Evolutionary conservation across 2,888 invertebrate genomes (phyloP), one percentile per base, ranked within the genome.

Genomic region (Nowickia ferox): DNA sequence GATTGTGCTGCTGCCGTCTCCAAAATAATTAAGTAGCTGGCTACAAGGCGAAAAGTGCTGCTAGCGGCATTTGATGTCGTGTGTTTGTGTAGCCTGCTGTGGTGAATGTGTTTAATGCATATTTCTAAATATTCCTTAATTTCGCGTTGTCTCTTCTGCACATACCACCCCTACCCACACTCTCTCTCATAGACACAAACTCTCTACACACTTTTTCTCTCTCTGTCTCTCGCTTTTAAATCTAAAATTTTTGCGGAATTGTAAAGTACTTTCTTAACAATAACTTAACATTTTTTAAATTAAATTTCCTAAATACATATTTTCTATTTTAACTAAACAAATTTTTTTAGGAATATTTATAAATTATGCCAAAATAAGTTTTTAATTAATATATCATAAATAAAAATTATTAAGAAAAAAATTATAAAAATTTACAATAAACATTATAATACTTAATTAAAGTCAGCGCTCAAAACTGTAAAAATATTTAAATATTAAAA

Each of bases 401-500:
- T n/a, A 15, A 13, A 40, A 42, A n/a, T 53, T 22, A 71, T 44
- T 44, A 42, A 69, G 6, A 38, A 44, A 72, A 38, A 17, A 3
- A 30, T 6, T 72, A 59, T 13, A 48, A 38, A 48, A 61, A 48
- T 61, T 61, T 48, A 74, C 46, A 48, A 55, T 2, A 68, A 57
- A 30, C 30, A 30, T n/a, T 66, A 55, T 30, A 53, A 30, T n/a
- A 51, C 15, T 38, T n/a, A 75, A 61, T 38, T n/a, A 75, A 61
- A 76, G 17, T n/a, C 19, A 69, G 44, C 57, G 82, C 82, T 82
- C 76, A 82, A 76, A 71, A 30, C 48, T 77, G 77, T 77, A 83
- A 76, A 76, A 66, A 66, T 65, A 30, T 15, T 76, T 46, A 38
- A 17, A 15, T 17, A 10, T n/a, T 48, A n/a, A 10, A 13, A 2